Conservation (phyloP, 92 coral and sea anemone species). For the Desmophyllum pertusum region DNA sequence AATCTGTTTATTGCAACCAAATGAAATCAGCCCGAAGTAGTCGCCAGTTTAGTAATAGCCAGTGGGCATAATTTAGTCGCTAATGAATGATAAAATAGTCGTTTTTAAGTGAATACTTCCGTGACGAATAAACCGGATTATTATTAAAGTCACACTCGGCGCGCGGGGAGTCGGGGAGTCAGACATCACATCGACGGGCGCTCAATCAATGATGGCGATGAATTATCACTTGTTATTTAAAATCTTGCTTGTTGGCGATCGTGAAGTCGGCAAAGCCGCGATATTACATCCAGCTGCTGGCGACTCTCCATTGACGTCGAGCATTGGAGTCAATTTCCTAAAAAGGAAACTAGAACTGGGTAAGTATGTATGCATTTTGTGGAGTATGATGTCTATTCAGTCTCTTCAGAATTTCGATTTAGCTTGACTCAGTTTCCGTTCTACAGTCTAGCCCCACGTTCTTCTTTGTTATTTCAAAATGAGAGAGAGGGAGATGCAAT, state of each 20-base stretch:
- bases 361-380: slow-evolving; percentile 22
- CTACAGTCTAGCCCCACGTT: not conserved
- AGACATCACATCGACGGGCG: not conserved
- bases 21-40: not conserved
- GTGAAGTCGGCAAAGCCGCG: slow-evolving; percentile 69
- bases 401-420: not conserved
- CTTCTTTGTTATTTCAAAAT: not conserved
- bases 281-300: slow-evolving; percentile 59
- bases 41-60: too few relatives aligned
- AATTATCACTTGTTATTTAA: slow-evolving; percentile 79
- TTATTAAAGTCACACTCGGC: not conserved
- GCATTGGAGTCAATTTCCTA: slow-evolving; percentile 74
- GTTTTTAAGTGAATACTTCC: not conserved
- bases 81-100: not conserved
- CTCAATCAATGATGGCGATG: slow-evolving; percentile 63
- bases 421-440: not conserved
- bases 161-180: not conserved
- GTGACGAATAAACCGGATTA: not conserved
- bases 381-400: not conserved
- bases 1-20: not conserved
- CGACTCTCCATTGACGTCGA: slow-evolving; percentile 52
- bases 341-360: slow-evolving; percentile 74
- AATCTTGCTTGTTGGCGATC: slow-evolving; percentile 74
- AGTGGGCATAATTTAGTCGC: too few relatives aligned
- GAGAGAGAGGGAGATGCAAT: not conserved